These are phyloP conservation scores for Synergus laeviventris DNA, from an alignment of 2,888 invertebrate genomes.

Conservation along the genomic window DNA sequence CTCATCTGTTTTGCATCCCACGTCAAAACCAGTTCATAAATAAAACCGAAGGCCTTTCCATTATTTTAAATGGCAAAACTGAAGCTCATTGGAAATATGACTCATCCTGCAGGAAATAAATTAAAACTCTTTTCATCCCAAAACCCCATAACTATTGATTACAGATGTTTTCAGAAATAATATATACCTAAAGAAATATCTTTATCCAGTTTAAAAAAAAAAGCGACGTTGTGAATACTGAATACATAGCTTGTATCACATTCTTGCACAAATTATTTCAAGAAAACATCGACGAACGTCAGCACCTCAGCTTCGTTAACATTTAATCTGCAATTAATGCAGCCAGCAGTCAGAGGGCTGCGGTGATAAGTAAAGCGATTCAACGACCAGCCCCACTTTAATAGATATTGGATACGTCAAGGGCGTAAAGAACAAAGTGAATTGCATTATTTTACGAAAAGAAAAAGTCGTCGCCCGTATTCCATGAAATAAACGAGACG, in stretches of 20 bases:
- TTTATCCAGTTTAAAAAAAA: conserved; percentile 6
- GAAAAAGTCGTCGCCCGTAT: conserved; percentile 16
- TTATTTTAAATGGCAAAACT: conserved; percentile 17
- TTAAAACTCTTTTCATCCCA: not conserved
- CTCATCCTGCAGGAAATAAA: not conserved
- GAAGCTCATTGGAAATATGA: conserved; percentile 18
- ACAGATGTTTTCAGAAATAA: not conserved
- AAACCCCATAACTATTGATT: not conserved
- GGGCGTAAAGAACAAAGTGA: conserved; percentile 24
- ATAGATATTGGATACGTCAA: conserved; percentile 33
- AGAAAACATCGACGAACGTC: conserved; percentile 12
- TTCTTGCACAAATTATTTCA: conserved; percentile 14
- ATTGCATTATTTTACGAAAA: conserved; percentile 22
- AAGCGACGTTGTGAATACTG: not conserved
- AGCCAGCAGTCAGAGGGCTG: conserved; percentile 21
- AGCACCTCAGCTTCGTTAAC: conserved; percentile 33
- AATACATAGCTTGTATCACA: conserved; percentile 1
- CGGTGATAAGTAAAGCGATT: conserved; percentile 30
- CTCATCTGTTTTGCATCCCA: conserved; percentile 35
- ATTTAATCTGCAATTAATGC: conserved; percentile 35
- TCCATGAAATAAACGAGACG: conserved; percentile 24
- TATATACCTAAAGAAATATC: not conserved
- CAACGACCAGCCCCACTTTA: conserved; percentile 1
- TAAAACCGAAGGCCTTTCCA: conserved; percentile 17
- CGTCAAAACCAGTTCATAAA: conserved; percentile 37